Base-by-base conservation (phyloP, 1,140 invertebrate genomes). In the Drosophila miranda region DNA sequence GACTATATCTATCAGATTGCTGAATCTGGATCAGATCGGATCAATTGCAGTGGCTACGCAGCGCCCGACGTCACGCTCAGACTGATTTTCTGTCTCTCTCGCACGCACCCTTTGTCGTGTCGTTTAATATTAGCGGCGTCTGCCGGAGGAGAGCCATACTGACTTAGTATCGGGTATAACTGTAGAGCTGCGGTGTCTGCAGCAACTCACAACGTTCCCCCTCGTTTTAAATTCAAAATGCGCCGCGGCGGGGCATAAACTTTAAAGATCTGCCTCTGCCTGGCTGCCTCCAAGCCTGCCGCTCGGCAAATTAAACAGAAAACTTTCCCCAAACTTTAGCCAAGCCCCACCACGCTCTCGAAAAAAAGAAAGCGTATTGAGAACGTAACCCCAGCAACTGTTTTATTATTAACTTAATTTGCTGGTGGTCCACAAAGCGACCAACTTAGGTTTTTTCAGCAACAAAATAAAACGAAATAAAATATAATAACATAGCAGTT, bases 371-470 rank as follows among this genome's bases (percentile, higher is more conserved):
- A 38, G 34, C 34, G 34, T 38, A 38, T 5, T 11, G 34, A 5
- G 34, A 5, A 69, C 63, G 66, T 69, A 86, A 86, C 81, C 81
- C 77, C 74, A 86, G 68, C 77, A 87, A 86, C 81, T 87, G 81
- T 81, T 86, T 81, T 81, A 86, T 87, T 86, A 86, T 86, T 86
- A 86, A 86, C 81, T 86, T 86, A 84, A 86, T 86, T 86, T 86
- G 82, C 69, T 86, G 68, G 69, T 77, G 73, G 69, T 50, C 61
- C 49, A 63, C 61, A 76, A 79, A 78, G 77, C 49, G 38, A 44
- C 57, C 56, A 67, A 55, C 56, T 49, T 48, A 53, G 34, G 34
- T 38, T 38, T 44, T 48, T 60, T 43, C 23, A 56, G 53, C 71
- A 68, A 38, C 30, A 50, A 56, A 69, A 62, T 70, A 71, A 66